Percentiles rank a stretch among this genome's conserved stretches.
These are phyloP conservation scores for Tipula unca DNA, from an alignment of 2,888 invertebrate species.

Conservation along the genomic window DNA sequence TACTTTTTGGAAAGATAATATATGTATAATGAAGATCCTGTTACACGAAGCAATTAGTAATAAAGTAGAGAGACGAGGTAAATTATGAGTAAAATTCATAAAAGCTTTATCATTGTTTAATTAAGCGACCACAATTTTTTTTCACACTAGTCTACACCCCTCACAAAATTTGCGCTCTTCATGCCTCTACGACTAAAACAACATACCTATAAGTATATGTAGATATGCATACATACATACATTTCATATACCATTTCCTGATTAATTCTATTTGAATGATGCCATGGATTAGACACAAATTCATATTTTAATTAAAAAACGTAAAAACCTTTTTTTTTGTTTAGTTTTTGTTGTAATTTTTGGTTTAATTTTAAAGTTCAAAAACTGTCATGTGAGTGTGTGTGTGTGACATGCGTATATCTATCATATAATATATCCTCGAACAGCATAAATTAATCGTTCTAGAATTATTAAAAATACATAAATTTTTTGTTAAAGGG, in stretches of 20 bases:
- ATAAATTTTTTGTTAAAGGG: neutral
- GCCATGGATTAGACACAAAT: neutral
- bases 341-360: neutral
- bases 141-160: neutral
- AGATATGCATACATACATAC: neutral
- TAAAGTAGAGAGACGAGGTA: neutral
- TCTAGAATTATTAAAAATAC: neutral
- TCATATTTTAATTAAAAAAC: constrained; percentile 1
- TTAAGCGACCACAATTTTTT: neutral
- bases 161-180: neutral
- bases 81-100: neutral
- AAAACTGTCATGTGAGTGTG: neutral
- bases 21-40: constrained; percentile 3
- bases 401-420: neutral
- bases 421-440: no score
- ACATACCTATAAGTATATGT: no score
- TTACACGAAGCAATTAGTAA: neutral
- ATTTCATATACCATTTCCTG: neutral
- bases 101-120: neutral
- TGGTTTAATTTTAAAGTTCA: neutral
- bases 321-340: neutral
- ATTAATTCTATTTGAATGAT: constrained; percentile 8
- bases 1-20: neutral
- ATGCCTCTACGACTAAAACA: no score
- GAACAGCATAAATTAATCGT: neutral